Evolutionary conservation across 2,888 invertebrate species (phyloP).

Genomic region (Lutraria lutraria): DNA sequence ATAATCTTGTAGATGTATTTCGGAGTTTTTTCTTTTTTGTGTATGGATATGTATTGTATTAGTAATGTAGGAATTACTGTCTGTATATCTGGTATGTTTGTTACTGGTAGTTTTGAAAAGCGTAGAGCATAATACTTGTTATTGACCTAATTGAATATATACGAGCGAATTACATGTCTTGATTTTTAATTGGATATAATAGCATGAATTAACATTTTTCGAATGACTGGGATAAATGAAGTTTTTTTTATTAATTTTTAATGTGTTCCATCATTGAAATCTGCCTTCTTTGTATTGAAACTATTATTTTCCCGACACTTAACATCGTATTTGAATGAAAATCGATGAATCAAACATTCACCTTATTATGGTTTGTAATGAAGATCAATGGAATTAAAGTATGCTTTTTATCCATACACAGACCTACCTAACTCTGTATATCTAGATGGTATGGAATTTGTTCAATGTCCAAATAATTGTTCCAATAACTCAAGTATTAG

Average conservation of each 20-base stretch:
- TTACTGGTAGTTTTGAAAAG: not conserved
- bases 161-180: not conserved
- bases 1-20: constrained; percentile 13
- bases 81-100: constrained; percentile 15
- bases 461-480: not conserved
- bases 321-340: not conserved
- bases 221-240: not conserved
- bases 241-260: not conserved
- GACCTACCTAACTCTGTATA: not conserved
- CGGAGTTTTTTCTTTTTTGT: constrained; percentile 24
- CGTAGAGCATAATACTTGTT: not conserved
- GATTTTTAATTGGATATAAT: not conserved
- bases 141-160: not conserved
- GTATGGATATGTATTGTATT: constrained; percentile 11
- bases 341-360: not conserved
- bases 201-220: not conserved
- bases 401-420: not conserved
- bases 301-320: not conserved
- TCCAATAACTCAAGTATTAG: not conserved
- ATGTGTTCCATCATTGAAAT: not conserved
- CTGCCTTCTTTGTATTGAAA: not conserved
- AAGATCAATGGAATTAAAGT: no score
- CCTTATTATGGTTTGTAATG: not conserved
- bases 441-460: not conserved
- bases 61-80: not conserved